These are phyloP conservation scores for Phyllotreta cruciferae DNA, from an alignment of 2,888 invertebrate genomes.

Conservation along the genomic window DNA sequence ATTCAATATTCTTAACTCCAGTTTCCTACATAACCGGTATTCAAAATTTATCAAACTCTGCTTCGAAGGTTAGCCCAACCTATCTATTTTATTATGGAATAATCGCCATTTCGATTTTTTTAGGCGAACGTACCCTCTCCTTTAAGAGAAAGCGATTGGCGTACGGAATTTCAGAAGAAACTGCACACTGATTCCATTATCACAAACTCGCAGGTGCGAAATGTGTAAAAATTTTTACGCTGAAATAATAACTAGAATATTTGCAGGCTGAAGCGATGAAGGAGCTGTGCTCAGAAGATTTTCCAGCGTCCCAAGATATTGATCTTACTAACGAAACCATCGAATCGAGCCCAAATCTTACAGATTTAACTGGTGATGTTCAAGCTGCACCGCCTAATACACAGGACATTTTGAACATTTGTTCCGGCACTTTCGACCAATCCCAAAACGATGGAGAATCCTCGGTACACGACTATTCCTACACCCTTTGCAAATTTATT, in stretches of 20 bases:
- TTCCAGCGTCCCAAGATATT: slow-evolving; percentile 42
- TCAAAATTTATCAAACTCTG: slow-evolving; percentile 54
- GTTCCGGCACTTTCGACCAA: slow-evolving; percentile 19
- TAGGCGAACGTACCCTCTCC: slow-evolving; percentile 49
- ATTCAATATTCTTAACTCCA: slow-evolving; percentile 60
- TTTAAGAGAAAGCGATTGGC: slow-evolving; percentile 43
- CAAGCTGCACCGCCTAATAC: slow-evolving; percentile 9
- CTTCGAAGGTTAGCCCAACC: slow-evolving; percentile 51
- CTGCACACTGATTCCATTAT: slow-evolving; percentile 56
- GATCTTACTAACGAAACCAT: slow-evolving; percentile 4
- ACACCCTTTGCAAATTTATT: not conserved
- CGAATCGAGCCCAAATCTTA: not conserved
- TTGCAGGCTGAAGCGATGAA: slow-evolving; percentile 61
- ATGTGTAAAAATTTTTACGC: slow-evolving; percentile 7
- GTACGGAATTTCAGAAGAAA: slow-evolving; percentile 55
- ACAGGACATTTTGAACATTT: slow-evolving; percentile 21
- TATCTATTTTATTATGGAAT: slow-evolving; percentile 22
- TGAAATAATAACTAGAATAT: not conserved
- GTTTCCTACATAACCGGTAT: slow-evolving; percentile 59
- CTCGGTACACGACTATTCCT: too few relatives aligned
- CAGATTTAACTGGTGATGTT: not conserved
- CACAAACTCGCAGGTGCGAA: slow-evolving; percentile 52
- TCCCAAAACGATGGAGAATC: not conserved
- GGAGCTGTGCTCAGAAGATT: slow-evolving; percentile 63
- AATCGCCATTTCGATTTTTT: not conserved